Evolutionary conservation across 2,888 invertebrate genomes (phyloP).

Genomic region (Drosophila borborema): DNA sequence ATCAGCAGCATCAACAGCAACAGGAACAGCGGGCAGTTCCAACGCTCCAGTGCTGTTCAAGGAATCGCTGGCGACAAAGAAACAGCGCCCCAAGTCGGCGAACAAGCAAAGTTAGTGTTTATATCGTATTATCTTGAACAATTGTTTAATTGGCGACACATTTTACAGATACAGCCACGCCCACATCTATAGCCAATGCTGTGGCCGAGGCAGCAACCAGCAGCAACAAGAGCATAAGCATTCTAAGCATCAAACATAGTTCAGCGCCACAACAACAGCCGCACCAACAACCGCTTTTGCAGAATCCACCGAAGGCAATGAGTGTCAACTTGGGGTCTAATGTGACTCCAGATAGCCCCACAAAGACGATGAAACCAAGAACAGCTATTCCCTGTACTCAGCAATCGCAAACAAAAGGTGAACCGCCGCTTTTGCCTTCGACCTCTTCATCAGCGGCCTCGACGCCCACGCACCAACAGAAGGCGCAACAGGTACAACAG

Average conservation of each 20-base stretch:
- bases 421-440: conserved; percentile 31
- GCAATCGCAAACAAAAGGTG: conserved; percentile 44
- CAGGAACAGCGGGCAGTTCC: neutral
- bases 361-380: conserved; percentile 21
- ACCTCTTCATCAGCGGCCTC: conserved; percentile 73
- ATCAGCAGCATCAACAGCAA: too few species aligned
- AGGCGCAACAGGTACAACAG: conserved; percentile 25
- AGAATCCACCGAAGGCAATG: conserved; percentile 30
- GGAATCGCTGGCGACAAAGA: conserved; percentile 38
- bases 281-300: conserved; percentile 29
- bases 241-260: conserved; percentile 46
- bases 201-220: conserved; percentile 65
- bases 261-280: conserved; percentile 9
- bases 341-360: conserved; percentile 12
- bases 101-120: conserved; percentile 66
- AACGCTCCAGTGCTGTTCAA: conserved; percentile 46
- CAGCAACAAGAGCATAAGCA: conserved; percentile 39
- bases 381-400: conserved; percentile 5
- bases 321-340: conserved; percentile 6
- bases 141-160: neutral
- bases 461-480: conserved; percentile 71
- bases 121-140: too few species aligned
- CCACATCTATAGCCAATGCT: conserved; percentile 69
- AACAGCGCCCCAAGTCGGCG: conserved; percentile 70
- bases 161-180: conserved; percentile 65